Percentiles rank a stretch among this genome's conserved stretches.
Conservation (phyloP, 2,113 vertebrate species). For the Corythornis madagascariensis region DNA sequence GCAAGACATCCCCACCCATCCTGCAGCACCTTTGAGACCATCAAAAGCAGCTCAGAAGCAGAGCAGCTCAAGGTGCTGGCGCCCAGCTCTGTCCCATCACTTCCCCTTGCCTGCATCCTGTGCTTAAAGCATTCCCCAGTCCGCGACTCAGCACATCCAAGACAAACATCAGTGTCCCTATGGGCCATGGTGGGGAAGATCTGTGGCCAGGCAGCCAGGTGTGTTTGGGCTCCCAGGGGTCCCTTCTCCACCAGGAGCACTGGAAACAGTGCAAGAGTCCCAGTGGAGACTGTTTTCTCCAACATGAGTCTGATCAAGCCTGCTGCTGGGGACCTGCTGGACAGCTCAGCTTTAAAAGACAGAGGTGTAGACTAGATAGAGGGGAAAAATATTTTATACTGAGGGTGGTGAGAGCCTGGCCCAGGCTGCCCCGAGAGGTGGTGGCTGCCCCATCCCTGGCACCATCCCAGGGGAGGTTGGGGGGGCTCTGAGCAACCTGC, state of each 20-base stretch:
- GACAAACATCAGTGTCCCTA: accelerated
- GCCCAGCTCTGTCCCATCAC: neutral
- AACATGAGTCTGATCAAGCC: neutral
- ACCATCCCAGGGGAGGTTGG: too few species aligned
- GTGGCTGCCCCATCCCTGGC: too few species aligned
- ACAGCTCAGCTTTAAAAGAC: too few species aligned
- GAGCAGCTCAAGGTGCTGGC: accelerated
- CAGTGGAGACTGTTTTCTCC: neutral
- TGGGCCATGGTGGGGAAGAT: neutral
- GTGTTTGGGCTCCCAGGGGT: neutral
- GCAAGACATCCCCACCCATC: neutral
- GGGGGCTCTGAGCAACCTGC: too few species aligned
- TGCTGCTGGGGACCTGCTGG: neutral
- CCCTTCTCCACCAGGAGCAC: neutral
- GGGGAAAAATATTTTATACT: too few species aligned
- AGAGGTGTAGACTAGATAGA: too few species aligned
- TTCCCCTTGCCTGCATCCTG: neutral
- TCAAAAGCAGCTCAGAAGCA: neutral
- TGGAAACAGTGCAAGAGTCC: neutral
- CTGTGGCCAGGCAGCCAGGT: neutral
- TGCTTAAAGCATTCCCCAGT: neutral
- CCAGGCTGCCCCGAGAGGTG: too few species aligned
- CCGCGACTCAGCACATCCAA: neutral
- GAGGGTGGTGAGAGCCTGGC: too few species aligned
- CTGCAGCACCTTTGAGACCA: neutral